phyloP scores from a whole-genome alignment of 2,888 invertebrate genomes.

The Phyllotreta striolata region DNA sequence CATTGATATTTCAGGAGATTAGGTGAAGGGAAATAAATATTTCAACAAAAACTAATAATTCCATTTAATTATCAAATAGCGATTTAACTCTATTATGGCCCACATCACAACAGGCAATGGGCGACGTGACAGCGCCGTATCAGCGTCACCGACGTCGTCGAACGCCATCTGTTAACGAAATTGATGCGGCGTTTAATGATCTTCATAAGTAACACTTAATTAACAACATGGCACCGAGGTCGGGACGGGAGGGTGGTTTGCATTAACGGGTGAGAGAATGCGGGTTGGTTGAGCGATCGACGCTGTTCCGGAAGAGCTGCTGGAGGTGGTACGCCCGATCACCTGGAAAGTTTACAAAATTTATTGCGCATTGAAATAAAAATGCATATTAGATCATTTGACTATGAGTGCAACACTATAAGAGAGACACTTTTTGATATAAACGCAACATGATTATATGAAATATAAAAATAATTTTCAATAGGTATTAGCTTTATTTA shows the following conservation, averaged over 20 bases:
- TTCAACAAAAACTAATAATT: conserved; percentile 4
- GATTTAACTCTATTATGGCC: conserved; percentile 12
- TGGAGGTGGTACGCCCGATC: conserved; percentile 1
- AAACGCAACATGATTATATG: too few relatives aligned
- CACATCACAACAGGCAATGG: conserved; percentile 29
- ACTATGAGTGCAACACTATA: too few relatives aligned
- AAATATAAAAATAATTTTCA: too few relatives aligned
- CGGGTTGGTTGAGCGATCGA: conserved; percentile 22
- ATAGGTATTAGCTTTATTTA: too few relatives aligned
- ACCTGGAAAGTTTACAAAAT: conserved; percentile 4
- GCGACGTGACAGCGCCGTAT: conserved; percentile 39
- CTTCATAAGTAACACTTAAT: conserved; percentile 57
- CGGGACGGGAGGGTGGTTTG: conserved; percentile 48
- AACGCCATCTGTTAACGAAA: conserved; percentile 44
- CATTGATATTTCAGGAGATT: too few relatives aligned
- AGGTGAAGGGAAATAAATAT: neutral
- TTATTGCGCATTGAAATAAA: too few relatives aligned
- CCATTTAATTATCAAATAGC: conserved; percentile 4
- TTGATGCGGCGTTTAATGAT: conserved; percentile 41
- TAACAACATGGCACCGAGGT: conserved; percentile 50
- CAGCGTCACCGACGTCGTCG: conserved; percentile 26
- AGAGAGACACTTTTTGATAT: too few relatives aligned
- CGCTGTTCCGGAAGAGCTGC: neutral
- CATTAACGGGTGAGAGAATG: conserved; percentile 29
- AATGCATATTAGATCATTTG: too few relatives aligned